Percentiles rank a stretch among this genome's conserved stretches.
phyloP scores from a whole-genome alignment of 2,797 vertebrate species.

The Melopsittacus undulatus region DNA sequence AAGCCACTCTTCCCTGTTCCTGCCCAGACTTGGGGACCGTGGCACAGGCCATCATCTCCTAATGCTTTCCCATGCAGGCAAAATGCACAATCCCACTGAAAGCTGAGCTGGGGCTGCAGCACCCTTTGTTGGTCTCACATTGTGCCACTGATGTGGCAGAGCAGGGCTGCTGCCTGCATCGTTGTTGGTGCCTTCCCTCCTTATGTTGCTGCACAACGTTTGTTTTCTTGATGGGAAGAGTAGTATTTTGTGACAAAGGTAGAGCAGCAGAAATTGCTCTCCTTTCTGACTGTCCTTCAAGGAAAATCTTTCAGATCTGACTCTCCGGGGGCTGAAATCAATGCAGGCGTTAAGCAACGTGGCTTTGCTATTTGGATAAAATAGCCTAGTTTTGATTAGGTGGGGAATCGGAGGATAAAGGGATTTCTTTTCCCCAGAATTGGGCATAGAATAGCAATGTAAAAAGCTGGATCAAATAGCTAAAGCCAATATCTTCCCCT shows the following conservation, averaged over 20 bases:
- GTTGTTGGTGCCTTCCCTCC: background rate
- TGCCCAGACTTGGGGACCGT: too few species aligned
- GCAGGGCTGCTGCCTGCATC: background rate
- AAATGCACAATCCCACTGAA: too few species aligned
- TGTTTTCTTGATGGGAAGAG: background rate
- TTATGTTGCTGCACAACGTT: accelerated
- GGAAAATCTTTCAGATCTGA: constrained; percentile 14
- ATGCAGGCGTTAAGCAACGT: background rate
- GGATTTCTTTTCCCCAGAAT: constrained; percentile 25
- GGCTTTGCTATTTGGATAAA: constrained; percentile 8
- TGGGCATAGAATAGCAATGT: background rate
- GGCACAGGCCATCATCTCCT: too few species aligned
- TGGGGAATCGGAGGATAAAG: background rate
- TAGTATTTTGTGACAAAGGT: background rate
- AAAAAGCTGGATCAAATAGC: constrained; percentile 47
- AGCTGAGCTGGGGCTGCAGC: too few species aligned
- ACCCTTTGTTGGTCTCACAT: too few species aligned
- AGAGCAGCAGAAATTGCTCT: background rate
- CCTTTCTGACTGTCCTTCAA: background rate
- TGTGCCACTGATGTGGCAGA: background rate
- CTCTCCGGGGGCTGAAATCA: background rate
- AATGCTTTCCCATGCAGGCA: too few species aligned
- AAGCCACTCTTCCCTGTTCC: too few species aligned
- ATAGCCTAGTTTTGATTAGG: constrained; percentile 36
- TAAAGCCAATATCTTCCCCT: constrained; percentile 17